Conservation (phyloP, 1,140 invertebrate species). For the Amphibalanus amphitrite region DNA sequence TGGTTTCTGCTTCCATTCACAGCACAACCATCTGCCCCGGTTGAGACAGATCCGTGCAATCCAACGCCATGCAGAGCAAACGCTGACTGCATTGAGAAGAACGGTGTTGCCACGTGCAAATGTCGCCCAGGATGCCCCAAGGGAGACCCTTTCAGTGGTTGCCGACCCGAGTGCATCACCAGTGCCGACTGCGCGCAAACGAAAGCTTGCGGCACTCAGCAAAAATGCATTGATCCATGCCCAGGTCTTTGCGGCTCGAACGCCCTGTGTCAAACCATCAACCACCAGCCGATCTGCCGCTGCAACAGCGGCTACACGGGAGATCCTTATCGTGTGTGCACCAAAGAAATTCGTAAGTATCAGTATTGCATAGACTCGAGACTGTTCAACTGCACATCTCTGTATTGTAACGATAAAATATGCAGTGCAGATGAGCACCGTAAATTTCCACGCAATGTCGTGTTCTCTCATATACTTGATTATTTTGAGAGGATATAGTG, state of each 20-base stretch:
- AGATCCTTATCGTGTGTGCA: conserved; percentile 37
- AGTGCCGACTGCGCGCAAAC: conserved; percentile 24
- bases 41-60: conserved; percentile 4
- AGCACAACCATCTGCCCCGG: conserved; percentile 2
- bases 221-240: conserved; percentile 59
- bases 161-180: conserved; percentile 10
- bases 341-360: too few relatives aligned
- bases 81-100: not conserved
- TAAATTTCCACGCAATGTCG: too few relatives aligned
- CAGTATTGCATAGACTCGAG: too few relatives aligned
- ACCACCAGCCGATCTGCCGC: conserved; percentile 50
- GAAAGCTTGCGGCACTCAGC: conserved; percentile 35
- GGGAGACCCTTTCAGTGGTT: conserved; percentile 30
- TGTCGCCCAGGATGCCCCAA: too few relatives aligned
- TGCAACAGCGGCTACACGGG: conserved; percentile 47
- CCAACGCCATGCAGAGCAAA: not conserved
- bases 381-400: too few relatives aligned
- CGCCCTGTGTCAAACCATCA: conserved; percentile 69
- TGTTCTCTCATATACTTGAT: too few relatives aligned
- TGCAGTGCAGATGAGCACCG: too few relatives aligned
- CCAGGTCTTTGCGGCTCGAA: conserved; percentile 55
- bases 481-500: too few relatives aligned
- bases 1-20: not conserved
- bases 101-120: not conserved
- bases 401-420: too few relatives aligned